Base-by-base conservation (phyloP, 2,797 vertebrate species). In the Rousettus madagascariensis region DNA sequence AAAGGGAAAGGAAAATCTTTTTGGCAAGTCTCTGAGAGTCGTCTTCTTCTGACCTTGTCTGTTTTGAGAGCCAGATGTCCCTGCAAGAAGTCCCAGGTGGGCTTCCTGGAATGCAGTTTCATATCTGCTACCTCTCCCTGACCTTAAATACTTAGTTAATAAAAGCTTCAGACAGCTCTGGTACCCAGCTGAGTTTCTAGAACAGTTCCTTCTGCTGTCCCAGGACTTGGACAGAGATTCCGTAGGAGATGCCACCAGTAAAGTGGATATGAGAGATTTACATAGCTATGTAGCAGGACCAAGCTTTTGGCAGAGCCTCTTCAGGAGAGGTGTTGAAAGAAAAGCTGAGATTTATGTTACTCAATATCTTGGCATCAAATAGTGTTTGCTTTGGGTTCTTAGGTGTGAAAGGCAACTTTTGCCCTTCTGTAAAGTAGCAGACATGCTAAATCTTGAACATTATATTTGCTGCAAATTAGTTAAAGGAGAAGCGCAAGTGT, bases 301-400 rank as follows among this genome's bases (percentile, higher is more conserved):
- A 13, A 41, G 10, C 55, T 72, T 86, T 80, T 65, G 93, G 75
- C 86, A 91, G 43, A 17, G 59, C 33, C 85, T 86, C 51, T 83
- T 57, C n/a, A 19, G 66, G 86, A 84, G 72, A 95, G 57, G 95
- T 92, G 80, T 82, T 94, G 91, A 96, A 91, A 96, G 91, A 49
- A 59, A 78, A 78, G 43, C 16, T 74, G 86, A 95, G 90, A 91
- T 80, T 86, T 85, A 41, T 69, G 63, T 89, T 82, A 83, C 63
- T 91, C 38, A 46, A 1, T 30, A 30, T 88, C 89, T 93, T 90
- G 51, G 89, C 91, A 72, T 90, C 55, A 77, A 24, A 63, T 66
- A 80, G 17, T 72, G 30, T 93, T 93, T 87, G 55, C 59, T 93
- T 87, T 79, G 84, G n/a, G 28, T 80, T 94, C 28, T n/a, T 69